A percentile compares a stretch with the other conserved stretches of the same genome.
These are phyloP conservation scores for Corythaeola cristata DNA, from an alignment of 2,113 vertebrate genomes.

Conservation along the genomic window DNA sequence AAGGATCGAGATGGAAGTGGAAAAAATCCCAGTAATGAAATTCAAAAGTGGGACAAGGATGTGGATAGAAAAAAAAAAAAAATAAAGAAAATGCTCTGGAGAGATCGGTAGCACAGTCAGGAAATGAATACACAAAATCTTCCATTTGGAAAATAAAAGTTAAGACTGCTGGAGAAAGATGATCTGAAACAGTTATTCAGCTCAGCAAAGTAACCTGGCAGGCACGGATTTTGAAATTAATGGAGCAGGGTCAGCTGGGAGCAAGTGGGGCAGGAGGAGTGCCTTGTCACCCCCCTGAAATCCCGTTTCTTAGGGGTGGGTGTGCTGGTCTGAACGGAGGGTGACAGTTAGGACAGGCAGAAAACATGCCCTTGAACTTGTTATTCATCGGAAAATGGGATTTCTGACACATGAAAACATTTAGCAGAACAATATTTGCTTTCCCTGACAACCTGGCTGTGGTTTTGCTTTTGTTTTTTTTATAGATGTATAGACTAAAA, in stretches of 20 bases:
- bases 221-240: background rate
- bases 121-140: slow-evolving; percentile 26
- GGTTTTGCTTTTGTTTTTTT: background rate
- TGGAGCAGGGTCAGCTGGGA: background rate
- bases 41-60: background rate
- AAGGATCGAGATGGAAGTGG: background rate
- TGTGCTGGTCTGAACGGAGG: background rate
- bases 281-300: background rate
- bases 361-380: background rate
- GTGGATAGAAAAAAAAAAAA: background rate
- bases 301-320: background rate
- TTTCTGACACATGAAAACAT: background rate
- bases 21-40: background rate
- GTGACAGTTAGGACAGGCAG: background rate
- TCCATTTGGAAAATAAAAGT: slow-evolving; percentile 32
- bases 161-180: background rate
- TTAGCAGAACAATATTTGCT: background rate
- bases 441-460: slow-evolving; percentile 2
- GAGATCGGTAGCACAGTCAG: background rate
- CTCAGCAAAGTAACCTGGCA: background rate
- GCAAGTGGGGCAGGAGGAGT: background rate
- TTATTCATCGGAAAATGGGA: background rate
- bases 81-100: background rate
- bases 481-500: background rate
- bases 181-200: background rate